Evolutionary conservation across 2,797 vertebrate species (phyloP).

Genomic region (Lycodopsis pacificus): DNA sequence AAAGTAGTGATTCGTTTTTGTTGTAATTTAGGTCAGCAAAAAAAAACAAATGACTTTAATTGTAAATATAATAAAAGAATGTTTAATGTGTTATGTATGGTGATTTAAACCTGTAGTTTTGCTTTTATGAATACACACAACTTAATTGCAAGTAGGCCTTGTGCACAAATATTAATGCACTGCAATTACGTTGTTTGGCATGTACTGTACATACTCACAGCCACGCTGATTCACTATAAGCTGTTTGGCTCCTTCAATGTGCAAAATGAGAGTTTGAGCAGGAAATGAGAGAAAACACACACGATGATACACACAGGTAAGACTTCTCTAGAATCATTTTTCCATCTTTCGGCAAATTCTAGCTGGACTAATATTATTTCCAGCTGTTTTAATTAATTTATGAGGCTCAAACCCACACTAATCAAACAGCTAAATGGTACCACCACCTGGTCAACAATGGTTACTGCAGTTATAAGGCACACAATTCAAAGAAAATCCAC

Average conservation of each 20-base stretch:
- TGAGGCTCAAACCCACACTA: not conserved
- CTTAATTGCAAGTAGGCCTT: not conserved
- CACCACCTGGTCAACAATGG: conserved; percentile 44
- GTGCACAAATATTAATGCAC: not conserved
- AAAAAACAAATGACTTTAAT: not conserved
- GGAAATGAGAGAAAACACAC: conserved; percentile 27
- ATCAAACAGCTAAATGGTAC: conserved; percentile 24
- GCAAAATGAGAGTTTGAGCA: conserved; percentile 20
- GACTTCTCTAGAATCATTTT: conserved; percentile 21
- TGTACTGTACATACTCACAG: not conserved
- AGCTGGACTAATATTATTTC: conserved; percentile 48
- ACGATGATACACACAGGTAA: not conserved
- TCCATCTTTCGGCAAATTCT: conserved; percentile 30
- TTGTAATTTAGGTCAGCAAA: not conserved
- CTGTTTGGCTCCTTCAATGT: conserved; percentile 9
- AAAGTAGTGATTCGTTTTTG: not conserved
- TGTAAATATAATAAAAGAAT: not conserved
- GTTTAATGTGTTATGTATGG: not conserved
- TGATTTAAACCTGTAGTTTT: not conserved
- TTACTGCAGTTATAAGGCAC: not conserved
- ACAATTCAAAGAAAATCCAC: not conserved
- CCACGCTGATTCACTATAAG: conserved; percentile 18
- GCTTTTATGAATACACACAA: not conserved
- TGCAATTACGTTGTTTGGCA: conserved; percentile 11
- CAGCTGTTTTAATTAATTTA: conserved; percentile 50